Base-by-base conservation (phyloP, 1,140 invertebrate species). In the Holcopasites calliopsidis region DNA sequence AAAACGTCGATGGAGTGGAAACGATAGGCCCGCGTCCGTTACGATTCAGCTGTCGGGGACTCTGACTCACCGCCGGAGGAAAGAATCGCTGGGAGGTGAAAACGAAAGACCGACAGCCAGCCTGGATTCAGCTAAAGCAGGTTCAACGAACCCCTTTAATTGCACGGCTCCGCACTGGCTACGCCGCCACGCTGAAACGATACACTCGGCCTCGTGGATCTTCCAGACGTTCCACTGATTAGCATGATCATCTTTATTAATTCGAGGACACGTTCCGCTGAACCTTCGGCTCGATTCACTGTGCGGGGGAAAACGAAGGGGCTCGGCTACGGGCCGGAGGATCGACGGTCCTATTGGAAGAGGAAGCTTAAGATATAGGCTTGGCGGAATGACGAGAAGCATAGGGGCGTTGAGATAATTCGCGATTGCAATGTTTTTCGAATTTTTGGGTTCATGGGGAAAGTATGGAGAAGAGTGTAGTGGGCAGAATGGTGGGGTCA, bases 201-300 rank as follows among this genome's bases (percentile, higher is more conserved):
- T 74, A 74, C 71, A 74, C 69, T 31, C 47, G 57, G 52, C 7
- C 42, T 72, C 57, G 69, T 44, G 57, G 40, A 52, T 74, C 71
- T 65, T 66, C 44, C 50, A 74, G 71, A 44, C 70, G 35, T 35
- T 64, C 70, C 35, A 52, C 38, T 50, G 71, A 74, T 74, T 74
- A 66, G 71, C 71, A 55, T 74, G 71, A 74, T 74, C 71, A 74
- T 74, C 71, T 74, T 74, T 74, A 74, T 74, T 74, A 74, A 74
- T 74, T 74, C 71, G 71, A 66, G 38, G 71, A 74, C 61, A 74
- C 71, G 71, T 74, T 44, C 49, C 60, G 47, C 38, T 66, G 49
- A 66, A 44, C 71, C 21, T 33, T 23, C 38, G 10, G 31, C 47
- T 26, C n/a, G 31, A 50, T 66, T 38, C 33, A 18, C 40, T 18